Conservation (phyloP, 2,113 vertebrate genomes). For the Chloebia gouldiae region DNA sequence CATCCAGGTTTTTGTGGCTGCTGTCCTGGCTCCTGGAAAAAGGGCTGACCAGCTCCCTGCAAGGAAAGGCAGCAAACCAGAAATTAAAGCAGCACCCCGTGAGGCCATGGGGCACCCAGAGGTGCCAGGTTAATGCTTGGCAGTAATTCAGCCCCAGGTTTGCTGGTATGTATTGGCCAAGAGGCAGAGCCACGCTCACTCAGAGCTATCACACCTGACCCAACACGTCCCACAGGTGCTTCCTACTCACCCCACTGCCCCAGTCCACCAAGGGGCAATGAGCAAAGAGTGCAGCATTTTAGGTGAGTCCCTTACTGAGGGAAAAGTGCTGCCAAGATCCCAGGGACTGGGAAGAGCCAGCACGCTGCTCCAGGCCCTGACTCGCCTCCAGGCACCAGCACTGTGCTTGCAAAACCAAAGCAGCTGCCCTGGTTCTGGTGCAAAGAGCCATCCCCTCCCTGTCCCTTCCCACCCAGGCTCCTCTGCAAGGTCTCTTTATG, state of each 20-base stretch:
- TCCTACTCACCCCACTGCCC: background rate
- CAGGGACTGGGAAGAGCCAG: background rate
- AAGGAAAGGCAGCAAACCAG: background rate
- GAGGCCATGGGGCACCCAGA: background rate
- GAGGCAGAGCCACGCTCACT: background rate
- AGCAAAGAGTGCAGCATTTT: background rate
- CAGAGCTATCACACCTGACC: background rate
- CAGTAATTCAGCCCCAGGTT: background rate
- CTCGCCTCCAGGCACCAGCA: background rate
- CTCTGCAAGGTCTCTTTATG: background rate
- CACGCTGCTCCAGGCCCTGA: accelerated
- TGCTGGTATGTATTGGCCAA: background rate
- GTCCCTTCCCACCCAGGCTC: background rate
- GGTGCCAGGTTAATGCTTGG: background rate
- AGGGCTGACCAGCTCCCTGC: background rate
- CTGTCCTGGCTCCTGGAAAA: background rate
- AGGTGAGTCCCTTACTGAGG: background rate
- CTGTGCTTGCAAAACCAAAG: accelerated
- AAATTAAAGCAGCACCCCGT: background rate
- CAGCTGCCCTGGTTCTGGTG: background rate
- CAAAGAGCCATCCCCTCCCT: background rate
- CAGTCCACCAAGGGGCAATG: background rate
- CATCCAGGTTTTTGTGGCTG: background rate
- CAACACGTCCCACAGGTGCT: background rate
- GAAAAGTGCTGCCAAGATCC: background rate